Evolutionary conservation across 2,113 vertebrate species (phyloP).

Genomic region (Aegithalos caudatus): DNA sequence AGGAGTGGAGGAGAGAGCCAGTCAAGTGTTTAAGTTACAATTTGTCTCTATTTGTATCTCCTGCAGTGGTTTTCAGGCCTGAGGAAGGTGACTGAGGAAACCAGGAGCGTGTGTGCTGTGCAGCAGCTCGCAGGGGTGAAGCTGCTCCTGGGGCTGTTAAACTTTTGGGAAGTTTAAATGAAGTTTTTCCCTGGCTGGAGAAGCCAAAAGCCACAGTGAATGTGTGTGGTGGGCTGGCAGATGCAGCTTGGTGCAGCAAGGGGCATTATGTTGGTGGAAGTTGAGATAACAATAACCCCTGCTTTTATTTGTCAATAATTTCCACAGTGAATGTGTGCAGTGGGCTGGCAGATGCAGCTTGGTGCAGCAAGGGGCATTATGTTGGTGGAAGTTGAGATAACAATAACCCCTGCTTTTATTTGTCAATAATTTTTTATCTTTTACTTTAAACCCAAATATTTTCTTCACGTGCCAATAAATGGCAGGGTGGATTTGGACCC

Average conservation of each 20-base stretch:
- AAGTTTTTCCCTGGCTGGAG: not conserved
- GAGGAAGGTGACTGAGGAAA: not conserved
- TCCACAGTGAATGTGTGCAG: not conserved
- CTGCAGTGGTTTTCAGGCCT: not conserved
- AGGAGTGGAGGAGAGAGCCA: not conserved
- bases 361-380: not conserved
- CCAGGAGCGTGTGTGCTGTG: accelerated
- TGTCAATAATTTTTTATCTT: not conserved
- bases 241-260: not conserved
- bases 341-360: not conserved
- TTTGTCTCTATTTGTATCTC: not conserved
- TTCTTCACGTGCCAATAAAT: not conserved
- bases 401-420: not conserved
- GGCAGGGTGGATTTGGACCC: not conserved
- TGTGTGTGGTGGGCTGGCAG: not conserved
- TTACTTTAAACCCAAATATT: constrained; percentile 9
- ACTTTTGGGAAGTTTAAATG: not conserved
- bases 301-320: not conserved
- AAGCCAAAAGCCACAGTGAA: not conserved
- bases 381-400: not conserved
- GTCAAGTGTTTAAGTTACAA: not conserved
- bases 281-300: not conserved
- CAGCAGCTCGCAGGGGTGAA: not conserved
- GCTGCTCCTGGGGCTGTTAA: not conserved
- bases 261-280: not conserved